Evolutionary conservation across 2,888 invertebrate species (phyloP).

Genomic region (Anarsia innoxiella): DNA sequence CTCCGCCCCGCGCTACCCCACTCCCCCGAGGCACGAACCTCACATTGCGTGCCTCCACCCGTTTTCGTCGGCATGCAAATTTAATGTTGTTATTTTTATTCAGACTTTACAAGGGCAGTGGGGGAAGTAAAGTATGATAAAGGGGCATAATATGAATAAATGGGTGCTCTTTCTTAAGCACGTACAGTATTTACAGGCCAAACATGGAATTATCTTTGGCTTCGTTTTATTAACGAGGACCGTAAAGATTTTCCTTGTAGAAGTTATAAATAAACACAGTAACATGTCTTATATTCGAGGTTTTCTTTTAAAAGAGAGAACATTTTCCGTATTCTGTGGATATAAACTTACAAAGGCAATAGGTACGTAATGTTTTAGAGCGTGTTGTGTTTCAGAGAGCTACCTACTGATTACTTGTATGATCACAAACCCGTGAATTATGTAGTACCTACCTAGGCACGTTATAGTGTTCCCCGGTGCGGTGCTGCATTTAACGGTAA

Average conservation of each 20-base stretch:
- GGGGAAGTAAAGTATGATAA: slow-evolving; percentile 55
- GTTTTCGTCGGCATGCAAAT: slow-evolving; percentile 63
- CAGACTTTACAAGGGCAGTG: slow-evolving; percentile 66
- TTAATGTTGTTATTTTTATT: slow-evolving; percentile 68
- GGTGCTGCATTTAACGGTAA: slow-evolving; percentile 42
- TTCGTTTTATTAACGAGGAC: neutral
- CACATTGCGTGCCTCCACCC: slow-evolving; percentile 38
- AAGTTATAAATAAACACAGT: too few relatives aligned
- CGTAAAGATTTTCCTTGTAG: neutral
- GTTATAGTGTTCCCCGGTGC: slow-evolving; percentile 9
- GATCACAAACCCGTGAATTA: too few relatives aligned
- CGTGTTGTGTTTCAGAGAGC: too few relatives aligned
- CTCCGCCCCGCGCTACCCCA: slow-evolving; percentile 20
- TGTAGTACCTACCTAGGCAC: too few relatives aligned
- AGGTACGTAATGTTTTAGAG: too few relatives aligned
- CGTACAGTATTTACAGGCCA: slow-evolving; percentile 18
- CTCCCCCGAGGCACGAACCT: slow-evolving; percentile 19
- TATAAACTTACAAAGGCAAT: too few relatives aligned
- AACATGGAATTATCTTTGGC: slow-evolving; percentile 7
- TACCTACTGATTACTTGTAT: too few relatives aligned
- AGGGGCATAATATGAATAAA: slow-evolving; percentile 31
- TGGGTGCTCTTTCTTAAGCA: slow-evolving; percentile 24
- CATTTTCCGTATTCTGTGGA: too few relatives aligned
- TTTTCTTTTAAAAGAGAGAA: too few relatives aligned
- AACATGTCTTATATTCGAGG: too few relatives aligned